phyloP scores from a whole-genome alignment of 1,140 invertebrate species.

The Idris sp. region DNA sequence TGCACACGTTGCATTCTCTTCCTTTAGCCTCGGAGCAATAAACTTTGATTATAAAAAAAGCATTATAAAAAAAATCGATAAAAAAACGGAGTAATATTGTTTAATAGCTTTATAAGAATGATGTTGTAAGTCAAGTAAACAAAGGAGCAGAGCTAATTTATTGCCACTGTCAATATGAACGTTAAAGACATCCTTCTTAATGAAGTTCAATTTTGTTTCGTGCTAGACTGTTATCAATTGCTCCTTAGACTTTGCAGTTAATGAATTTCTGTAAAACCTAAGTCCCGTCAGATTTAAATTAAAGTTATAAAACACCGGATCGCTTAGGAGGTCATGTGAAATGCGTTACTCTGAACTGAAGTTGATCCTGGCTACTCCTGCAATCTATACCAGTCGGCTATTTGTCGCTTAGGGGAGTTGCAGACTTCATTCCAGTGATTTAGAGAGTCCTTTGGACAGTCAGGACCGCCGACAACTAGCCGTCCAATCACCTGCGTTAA shows the following conservation, averaged over 20 bases:
- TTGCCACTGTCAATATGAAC: conserved; percentile 11
- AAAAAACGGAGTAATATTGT: conserved; percentile 6
- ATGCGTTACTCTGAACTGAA: conserved; percentile 1
- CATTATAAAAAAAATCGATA: conserved; percentile 26
- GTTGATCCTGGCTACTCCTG: conserved; percentile 83
- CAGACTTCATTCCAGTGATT: conserved; percentile 98
- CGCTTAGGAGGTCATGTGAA: conserved; percentile 21
- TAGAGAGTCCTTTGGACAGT: conserved; percentile 87
- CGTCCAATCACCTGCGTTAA: conserved; percentile 97
- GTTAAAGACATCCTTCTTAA: conserved; percentile 4
- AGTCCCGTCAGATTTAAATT: conserved; percentile 1
- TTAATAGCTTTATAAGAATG: conserved; percentile 3
- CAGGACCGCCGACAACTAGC: conserved; percentile 91
- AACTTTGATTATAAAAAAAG: conserved; percentile 16
- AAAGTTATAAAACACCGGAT: conserved; percentile 35
- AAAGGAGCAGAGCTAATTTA: conserved; percentile 15
- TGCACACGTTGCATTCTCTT: conserved; percentile 19
- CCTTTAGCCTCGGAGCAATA: conserved; percentile 5
- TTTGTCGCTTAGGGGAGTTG: conserved; percentile 96
- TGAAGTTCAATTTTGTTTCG: conserved; percentile 29
- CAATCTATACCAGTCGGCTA: conserved; percentile 98
- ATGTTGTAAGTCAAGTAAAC: conserved; percentile 10
- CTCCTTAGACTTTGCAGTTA: conserved; percentile 8
- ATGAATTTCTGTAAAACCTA: conserved; percentile 65
- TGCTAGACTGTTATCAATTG: conserved; percentile 30